Percentiles rank a stretch among this genome's conserved stretches.
These are phyloP conservation scores for Dryocosmus kuriphilus DNA, from an alignment of 2,888 invertebrate species.

Conservation along the genomic window DNA sequence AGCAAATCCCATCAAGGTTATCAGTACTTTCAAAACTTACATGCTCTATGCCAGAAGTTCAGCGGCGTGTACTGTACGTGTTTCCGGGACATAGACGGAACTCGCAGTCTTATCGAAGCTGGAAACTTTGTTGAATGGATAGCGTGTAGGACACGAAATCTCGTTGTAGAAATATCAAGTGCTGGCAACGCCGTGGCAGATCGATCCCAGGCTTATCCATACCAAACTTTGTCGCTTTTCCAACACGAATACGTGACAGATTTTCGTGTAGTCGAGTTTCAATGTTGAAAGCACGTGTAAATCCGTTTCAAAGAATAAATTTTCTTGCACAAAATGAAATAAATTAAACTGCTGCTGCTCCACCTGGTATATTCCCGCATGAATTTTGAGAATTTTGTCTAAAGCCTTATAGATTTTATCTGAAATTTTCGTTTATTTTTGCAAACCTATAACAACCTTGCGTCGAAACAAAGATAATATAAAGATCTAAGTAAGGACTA, in stretches of 20 bases:
- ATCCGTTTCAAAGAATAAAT: neutral
- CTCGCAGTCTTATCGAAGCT: constrained; percentile 2
- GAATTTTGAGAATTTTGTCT: neutral
- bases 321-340: neutral
- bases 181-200: neutral
- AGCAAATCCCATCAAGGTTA: neutral
- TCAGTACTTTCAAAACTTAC: neutral
- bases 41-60: constrained; percentile 7
- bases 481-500: no score
- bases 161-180: neutral
- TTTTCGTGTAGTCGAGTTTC: neutral
- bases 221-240: neutral
- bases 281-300: neutral
- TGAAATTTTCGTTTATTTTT: neutral
- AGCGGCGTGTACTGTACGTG: neutral
- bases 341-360: neutral
- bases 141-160: neutral
- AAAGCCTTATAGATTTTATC: neutral
- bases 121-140: neutral
- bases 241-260: neutral
- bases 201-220: neutral
- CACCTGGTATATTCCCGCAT: neutral
- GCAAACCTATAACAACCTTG: accelerated
- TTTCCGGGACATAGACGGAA: neutral
- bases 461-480: neutral